phyloP scores from a whole-genome alignment of 2,888 invertebrate genomes.

The Mylabris sibirica region DNA sequence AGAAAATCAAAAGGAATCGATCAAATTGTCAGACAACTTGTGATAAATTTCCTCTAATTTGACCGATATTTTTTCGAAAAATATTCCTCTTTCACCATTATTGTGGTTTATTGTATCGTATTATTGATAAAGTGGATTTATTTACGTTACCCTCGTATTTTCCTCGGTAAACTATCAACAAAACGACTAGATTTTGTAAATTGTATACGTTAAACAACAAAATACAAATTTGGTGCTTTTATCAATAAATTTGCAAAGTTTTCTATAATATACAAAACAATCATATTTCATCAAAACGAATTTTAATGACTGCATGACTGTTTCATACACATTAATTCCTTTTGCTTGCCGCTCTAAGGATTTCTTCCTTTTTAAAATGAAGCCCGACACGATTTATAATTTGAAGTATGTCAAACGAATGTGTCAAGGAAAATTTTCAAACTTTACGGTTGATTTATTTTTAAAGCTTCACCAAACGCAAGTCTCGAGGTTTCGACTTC shows the following conservation, averaged over 20 bases:
- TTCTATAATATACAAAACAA: too few relatives aligned
- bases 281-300: too few relatives aligned
- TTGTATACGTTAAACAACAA: too few relatives aligned
- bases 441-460: constrained; percentile 31
- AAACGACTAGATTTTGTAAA: too few relatives aligned
- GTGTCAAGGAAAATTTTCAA: constrained; percentile 31
- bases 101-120: neutral
- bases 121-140: neutral
- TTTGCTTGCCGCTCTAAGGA: neutral
- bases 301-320: neutral
- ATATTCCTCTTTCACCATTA: neutral
- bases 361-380: neutral
- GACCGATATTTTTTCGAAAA: neutral
- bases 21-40: neutral
- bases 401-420: constrained; percentile 31
- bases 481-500: constrained; percentile 27
- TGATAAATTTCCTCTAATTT: neutral
- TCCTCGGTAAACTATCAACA: neutral
- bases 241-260: too few relatives aligned
- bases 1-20: neutral
- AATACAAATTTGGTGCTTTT: too few relatives aligned
- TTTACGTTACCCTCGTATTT: neutral
- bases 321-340: neutral
- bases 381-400: constrained; percentile 17
- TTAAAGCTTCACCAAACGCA: constrained; percentile 21